These are phyloP conservation scores for Aplysina aerophoba DNA, from an alignment of 37 sponge, comb jelly and placozoan species.

Conservation along the genomic window DNA sequence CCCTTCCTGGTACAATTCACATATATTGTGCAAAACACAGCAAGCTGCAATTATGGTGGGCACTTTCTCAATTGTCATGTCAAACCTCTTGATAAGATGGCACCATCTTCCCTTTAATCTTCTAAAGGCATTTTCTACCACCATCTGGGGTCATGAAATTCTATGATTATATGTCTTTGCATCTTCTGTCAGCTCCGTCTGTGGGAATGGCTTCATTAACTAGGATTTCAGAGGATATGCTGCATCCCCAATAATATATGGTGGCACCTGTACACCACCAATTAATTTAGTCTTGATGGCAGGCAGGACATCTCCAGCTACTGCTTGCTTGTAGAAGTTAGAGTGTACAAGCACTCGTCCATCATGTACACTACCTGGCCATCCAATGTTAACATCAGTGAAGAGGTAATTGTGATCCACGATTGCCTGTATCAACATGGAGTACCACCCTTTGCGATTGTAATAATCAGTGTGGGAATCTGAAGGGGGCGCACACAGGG, in stretches of 20 bases:
- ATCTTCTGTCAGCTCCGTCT: not conserved
- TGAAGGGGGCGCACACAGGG: not conserved
- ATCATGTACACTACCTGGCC: conserved; percentile 28
- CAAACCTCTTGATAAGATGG: not conserved
- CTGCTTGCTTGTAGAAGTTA: not conserved
- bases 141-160: conserved; percentile 12
- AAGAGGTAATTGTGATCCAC: conserved; percentile 13
- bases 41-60: conserved; percentile 8
- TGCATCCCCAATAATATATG: conserved; percentile 15
- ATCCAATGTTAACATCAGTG: conserved; percentile 20
- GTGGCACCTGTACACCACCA: conserved; percentile 14
- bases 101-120: conserved; percentile 28
- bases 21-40: conserved; percentile 15
- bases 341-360: conserved; percentile 7
- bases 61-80: not conserved
- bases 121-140: conserved; percentile 25
- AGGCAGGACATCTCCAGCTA: not conserved
- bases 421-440: not conserved
- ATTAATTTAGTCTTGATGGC: not conserved
- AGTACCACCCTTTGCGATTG: conserved; percentile 18
- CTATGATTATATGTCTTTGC: conserved; percentile 1
- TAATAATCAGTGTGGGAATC: conserved; percentile 8
- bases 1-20: conserved; percentile 1
- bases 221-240: conserved; percentile 7
- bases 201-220: conserved; percentile 24